Base-by-base conservation (phyloP, 64 coral and sea anemone genomes). In the Stylophora pistillata region DNA sequence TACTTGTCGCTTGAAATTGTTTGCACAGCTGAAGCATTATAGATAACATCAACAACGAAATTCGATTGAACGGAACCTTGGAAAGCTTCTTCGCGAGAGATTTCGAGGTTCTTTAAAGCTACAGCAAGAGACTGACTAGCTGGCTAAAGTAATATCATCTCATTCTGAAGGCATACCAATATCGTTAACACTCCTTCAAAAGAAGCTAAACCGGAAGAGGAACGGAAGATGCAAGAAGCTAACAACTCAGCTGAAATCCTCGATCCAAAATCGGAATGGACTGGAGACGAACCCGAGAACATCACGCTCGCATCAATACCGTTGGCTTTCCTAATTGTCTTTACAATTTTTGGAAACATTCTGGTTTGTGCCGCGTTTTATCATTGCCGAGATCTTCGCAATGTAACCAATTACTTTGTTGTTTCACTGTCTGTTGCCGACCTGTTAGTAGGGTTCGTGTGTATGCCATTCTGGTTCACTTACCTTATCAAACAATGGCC, bases 401-500 rank as follows among this genome's bases (percentile, higher is more conserved):
- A 61, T 73, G 91, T 96, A 0, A 96, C 94, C 0, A 96, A 96
- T 33, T 92, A 96, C 47, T 93, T 96, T 34, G 91, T 96, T 0
- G 91, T 96, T 2, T 96, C 94, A 10, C 58, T 96, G 17, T 91
- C 94, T 53, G 77, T 96, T 30, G 91, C 91, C 5, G 94, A 96
- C 73, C 77, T 96, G 74, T 59, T 96, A 29, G 94, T 96, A 10
- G 94, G 91, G 10, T 96, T 96, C 76, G 91, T 88, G 0, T 93
- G 76, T 59, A 96, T 96, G 94, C 94, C 94, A 3, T 86, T 96
- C 58, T 96, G 94, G 94, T 75, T 96, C 11, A 78, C 83, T 12
- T 93, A 83, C 17, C 77, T 93, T 30, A 21, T 91, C 5, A 58
- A 70, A 15, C 73, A 79, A 13, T 86, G 94, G 86, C 94, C 89